Conservation (phyloP, 2,113 vertebrate genomes). For the Monarcha castaneiventris region DNA sequence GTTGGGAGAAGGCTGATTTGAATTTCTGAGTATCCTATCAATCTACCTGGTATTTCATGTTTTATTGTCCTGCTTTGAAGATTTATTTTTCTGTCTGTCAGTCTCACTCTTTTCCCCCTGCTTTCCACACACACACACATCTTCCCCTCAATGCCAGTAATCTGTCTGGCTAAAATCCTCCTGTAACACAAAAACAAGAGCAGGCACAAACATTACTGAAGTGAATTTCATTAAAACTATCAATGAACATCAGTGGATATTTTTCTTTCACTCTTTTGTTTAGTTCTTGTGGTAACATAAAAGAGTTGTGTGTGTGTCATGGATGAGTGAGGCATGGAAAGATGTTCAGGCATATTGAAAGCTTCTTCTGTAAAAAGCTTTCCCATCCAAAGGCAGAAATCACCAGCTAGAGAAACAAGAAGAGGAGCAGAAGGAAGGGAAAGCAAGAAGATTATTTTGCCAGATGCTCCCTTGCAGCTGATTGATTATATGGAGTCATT, state of each 20-base stretch:
- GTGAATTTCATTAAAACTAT: background rate
- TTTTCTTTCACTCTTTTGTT: background rate
- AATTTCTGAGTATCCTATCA: background rate
- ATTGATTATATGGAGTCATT: conserved; percentile 5
- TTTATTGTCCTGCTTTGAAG: background rate
- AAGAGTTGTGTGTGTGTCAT: background rate
- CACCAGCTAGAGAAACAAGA: background rate
- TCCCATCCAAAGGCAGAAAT: background rate
- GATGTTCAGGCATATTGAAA: background rate
- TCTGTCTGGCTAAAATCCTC: background rate
- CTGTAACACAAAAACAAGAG: background rate
- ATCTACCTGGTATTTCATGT: background rate
- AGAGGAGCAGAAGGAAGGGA: conserved; percentile 11
- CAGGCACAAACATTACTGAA: background rate
- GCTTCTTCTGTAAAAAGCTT: background rate
- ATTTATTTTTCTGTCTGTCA: background rate
- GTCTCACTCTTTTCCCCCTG: background rate
- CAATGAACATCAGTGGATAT: background rate
- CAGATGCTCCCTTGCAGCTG: conserved; percentile 10
- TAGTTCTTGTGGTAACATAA: background rate
- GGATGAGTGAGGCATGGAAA: background rate
- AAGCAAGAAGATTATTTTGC: conserved; percentile 1
- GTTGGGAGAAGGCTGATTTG: background rate
- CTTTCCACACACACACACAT: background rate
- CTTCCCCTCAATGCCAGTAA: background rate